Evolutionary conservation across 2,888 invertebrate species (phyloP), one percentile per base, ranked within the genome.

Genomic region (Drosophila pseudotakahashii): DNA sequence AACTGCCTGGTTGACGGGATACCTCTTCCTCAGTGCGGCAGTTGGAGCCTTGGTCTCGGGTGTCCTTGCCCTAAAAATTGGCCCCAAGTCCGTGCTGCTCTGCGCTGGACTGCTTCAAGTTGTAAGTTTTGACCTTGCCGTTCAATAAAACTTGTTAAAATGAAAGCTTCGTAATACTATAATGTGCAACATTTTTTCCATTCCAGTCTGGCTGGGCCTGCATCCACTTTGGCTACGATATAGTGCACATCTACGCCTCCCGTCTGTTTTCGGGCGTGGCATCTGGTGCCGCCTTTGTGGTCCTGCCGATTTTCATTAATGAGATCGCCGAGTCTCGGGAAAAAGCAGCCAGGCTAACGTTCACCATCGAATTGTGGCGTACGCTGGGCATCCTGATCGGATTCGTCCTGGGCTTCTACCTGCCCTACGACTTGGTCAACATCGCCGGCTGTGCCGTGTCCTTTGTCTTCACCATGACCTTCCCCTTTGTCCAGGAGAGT

Each of bases 401-500:
- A 7, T 78, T 89, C 7, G 23, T 83, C 0, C 39, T 91, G 5
- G 89, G 89, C 10, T 76, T 80, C 14, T 88, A 75, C 61, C 50
- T 88, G 30, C 62, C 70, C 10, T 89, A 91, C 45, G 70, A 73
- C 0, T 75, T 80, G 45, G 76, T 88, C 0, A 79, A 84, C 32
- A 67, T 90, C 5, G 74, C 89, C 7, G 91, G 90, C 2, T 71
- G 87, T 14, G 48, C 76, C 0, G 34, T 87, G 5, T 86, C 91
- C n/a, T 76, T 89, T 9, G 26, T 75, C 0, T 91, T 91, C 57
- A 79, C 82, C 0, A 58, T 91, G 73, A 50, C 66, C 16, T 91
- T 91, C 14, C 90, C 91, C 13, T 91, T 91, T 34, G 84, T 91
- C 4, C 91, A 89, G 57, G 91, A 91, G 73, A 91, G 89, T 45